phyloP scores from a whole-genome alignment of 2,797 vertebrate species.

The Silurus aristotelis region DNA sequence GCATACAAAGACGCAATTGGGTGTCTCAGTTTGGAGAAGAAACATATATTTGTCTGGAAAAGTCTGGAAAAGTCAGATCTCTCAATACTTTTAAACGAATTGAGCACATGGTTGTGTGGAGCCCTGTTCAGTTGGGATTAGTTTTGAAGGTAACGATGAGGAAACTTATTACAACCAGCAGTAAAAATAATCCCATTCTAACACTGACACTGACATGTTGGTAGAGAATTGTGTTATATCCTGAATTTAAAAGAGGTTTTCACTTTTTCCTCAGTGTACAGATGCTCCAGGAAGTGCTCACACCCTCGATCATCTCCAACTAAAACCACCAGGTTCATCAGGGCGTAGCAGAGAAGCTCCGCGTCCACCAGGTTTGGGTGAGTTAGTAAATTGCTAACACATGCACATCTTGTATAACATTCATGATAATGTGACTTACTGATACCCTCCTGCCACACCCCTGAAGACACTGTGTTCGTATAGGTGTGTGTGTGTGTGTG shows the following conservation, averaged over 20 bases:
- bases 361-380: too few species aligned
- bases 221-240: neutral
- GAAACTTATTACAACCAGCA: neutral
- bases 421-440: neutral
- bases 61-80: too few species aligned
- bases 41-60: too few species aligned
- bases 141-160: neutral
- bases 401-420: neutral
- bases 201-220: neutral
- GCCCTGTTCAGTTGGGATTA: too few species aligned
- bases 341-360: neutral
- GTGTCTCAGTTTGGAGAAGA: too few species aligned
- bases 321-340: neutral
- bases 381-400: neutral
- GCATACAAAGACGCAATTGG: too few species aligned
- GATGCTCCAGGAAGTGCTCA: neutral
- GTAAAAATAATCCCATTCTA: neutral
- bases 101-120: neutral
- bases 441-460: neutral
- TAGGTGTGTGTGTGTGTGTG: too few species aligned
- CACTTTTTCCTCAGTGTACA: neutral
- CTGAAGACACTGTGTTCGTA: neutral
- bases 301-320: neutral
- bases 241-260: neutral
- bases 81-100: neutral